Percentiles rank a stretch among this genome's conserved stretches.
These are phyloP conservation scores for Merops nubicus DNA, from an alignment of 2,113 vertebrate species.

Conservation along the genomic window DNA sequence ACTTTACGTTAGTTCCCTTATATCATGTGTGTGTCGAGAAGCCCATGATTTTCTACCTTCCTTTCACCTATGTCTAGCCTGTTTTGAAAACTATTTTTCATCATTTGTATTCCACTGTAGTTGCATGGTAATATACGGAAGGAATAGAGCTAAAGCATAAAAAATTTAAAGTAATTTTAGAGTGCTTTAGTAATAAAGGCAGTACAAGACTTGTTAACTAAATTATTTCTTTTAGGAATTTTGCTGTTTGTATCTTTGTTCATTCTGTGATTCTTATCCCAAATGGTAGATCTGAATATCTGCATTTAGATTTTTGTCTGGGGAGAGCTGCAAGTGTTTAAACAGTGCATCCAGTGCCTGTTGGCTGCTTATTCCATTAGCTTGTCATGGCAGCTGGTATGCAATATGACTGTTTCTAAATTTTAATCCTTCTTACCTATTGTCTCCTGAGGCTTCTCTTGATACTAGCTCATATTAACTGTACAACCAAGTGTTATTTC, in stretches of 20 bases:
- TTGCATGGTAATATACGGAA: neutral
- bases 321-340: neutral
- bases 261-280: neutral
- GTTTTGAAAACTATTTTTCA: neutral
- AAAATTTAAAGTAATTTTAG: neutral
- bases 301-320: neutral
- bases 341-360: neutral
- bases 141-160: neutral
- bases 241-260: neutral
- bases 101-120: neutral
- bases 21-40: neutral
- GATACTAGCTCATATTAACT: neutral
- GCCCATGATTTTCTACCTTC: neutral
- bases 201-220: neutral
- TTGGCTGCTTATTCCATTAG: neutral
- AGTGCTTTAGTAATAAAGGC: neutral
- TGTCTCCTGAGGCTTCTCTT: neutral
- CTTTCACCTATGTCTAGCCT: neutral
- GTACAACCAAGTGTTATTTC: neutral
- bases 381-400: accelerated
- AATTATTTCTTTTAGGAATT: neutral
- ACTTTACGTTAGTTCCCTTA: too few relatives aligned
- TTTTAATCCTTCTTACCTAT: neutral
- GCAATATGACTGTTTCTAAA: neutral
- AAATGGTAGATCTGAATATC: neutral